Evolutionary conservation across 2,797 vertebrate species (phyloP).

Genomic region (Phalanger gymnotis): DNA sequence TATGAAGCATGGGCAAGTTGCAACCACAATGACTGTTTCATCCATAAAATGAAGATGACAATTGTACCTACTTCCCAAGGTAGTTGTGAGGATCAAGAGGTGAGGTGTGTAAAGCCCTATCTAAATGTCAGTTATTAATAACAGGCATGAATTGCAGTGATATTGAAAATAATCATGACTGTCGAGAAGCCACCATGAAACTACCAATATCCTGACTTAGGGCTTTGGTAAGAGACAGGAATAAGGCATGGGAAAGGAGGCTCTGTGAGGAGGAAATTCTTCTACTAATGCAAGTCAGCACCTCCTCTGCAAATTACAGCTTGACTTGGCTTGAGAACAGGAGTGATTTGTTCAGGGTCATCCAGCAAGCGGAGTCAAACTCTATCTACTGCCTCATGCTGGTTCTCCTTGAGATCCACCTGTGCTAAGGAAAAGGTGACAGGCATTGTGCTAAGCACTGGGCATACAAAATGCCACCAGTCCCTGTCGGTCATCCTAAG

Average conservation of each 20-base stretch:
- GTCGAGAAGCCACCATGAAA: background rate
- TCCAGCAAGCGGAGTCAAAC: background rate
- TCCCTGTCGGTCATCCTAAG: background rate
- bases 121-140: background rate
- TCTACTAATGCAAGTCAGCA: background rate
- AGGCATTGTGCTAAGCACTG: background rate
- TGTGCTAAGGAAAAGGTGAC: background rate
- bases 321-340: background rate
- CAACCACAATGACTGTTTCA: background rate
- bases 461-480: background rate
- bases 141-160: background rate
- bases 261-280: background rate
- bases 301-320: background rate
- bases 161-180: background rate
- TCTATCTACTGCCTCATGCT: background rate
- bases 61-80: background rate
- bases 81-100: background rate
- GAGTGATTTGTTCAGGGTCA: background rate
- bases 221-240: background rate
- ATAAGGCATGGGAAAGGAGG: background rate
- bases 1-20: background rate
- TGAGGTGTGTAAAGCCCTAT: background rate
- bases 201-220: background rate
- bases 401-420: background rate
- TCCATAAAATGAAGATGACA: background rate